phyloP scores from a whole-genome alignment of 2,113 vertebrate species.

The Colinus virginianus region DNA sequence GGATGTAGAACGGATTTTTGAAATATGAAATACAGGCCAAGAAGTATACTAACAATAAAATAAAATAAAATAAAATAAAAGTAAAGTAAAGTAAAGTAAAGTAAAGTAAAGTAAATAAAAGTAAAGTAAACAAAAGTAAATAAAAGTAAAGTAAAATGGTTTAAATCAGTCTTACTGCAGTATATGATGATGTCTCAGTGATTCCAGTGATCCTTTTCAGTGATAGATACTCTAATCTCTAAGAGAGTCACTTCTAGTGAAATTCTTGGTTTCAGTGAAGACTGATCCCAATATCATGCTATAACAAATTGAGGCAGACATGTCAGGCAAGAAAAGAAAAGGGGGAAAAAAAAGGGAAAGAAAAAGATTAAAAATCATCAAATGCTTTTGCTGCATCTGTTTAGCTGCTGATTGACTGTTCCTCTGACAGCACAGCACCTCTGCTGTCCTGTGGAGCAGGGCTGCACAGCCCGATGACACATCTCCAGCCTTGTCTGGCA shows the following conservation, averaged over 20 bases:
- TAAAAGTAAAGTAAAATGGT: not conserved
- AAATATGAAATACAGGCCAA: not conserved
- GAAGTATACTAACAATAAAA: not conserved
- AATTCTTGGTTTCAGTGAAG: not conserved
- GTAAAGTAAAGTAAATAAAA: not conserved
- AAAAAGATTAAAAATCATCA: not conserved
- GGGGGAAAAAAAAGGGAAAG: not conserved
- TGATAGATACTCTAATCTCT: not conserved
- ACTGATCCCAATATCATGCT: not conserved
- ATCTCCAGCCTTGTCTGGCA: rapidly evolving
- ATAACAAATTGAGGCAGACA: not conserved
- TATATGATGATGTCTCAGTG: not conserved
- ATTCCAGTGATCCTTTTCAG: not conserved
- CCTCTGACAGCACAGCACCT: not conserved
- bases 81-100: not conserved
- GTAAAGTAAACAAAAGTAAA: not conserved
- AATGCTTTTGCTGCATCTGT: not conserved
- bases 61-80: not conserved
- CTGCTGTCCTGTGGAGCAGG: rapidly evolving
- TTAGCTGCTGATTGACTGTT: not conserved
- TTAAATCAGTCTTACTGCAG: not conserved
- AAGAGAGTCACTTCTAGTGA: not conserved
- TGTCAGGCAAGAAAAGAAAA: rapidly evolving
- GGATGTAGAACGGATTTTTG: not conserved
- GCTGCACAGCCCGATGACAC: not conserved